Evolutionary conservation across 2,113 vertebrate species (phyloP), one percentile per base, ranked within the genome.

Genomic region (Sapayoa aenigma): DNA sequence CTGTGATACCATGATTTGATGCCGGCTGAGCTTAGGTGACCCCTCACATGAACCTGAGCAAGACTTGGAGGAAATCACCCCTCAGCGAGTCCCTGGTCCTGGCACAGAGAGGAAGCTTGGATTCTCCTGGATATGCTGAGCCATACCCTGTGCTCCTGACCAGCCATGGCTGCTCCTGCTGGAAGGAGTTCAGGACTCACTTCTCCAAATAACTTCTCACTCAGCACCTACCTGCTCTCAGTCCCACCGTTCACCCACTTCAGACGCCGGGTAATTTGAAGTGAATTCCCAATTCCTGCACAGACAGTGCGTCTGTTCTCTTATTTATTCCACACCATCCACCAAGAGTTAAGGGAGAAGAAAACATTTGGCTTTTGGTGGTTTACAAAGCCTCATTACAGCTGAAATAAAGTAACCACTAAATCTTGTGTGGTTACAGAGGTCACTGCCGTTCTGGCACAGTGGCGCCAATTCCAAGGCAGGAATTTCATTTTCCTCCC

Each of bases 381-480:
- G 97, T 97, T 97, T 96, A 89, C 95, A 95, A 97, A 97, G 96
- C 95, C 97, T 98, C 96, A 96, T 98, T 98, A 97, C 83, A 74
- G 95, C 95, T 83, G 93, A 97, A 96, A 95, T 97, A 95, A 94
- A 94, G 97, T 23, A 78, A 98, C 95, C 97, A 89, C 96, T 95
- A 98, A 98, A 97, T 97, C 96, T 97, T 89, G 90, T 91, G 96
- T 96, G 97, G 97, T 97, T 97, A 58, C 93, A 94, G 97, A 98
- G 98, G 98, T 98, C 97, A 95, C 90, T 89, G 95, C 52, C 42
- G 87, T 84, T 93, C 95, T 95, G 97, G 94, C 96, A 96, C 87
- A 5, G 91, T 84, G 98, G 98, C 96, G 98, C 98, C 98, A 92
- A 93, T 78, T 94, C 77, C 89, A 27, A 30, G 95, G 96, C 93